Base-by-base conservation (phyloP, 2,797 vertebrate species). In the Poecile montanus region DNA sequence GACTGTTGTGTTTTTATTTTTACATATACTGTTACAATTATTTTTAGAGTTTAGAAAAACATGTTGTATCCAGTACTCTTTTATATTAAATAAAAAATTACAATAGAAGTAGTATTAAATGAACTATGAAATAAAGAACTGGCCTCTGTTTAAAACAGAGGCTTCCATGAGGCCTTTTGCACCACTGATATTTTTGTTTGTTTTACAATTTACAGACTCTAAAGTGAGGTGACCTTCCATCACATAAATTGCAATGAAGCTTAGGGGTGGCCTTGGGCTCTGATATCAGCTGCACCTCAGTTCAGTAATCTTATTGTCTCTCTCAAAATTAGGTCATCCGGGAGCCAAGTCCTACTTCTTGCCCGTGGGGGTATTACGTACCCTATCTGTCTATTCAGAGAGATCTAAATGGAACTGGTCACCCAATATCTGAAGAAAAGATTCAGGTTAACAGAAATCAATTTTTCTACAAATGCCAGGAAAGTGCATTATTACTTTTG, bases 291-390 rank as follows among this genome's bases (percentile, higher is more conserved):
- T 92, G 92, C 76, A 96, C 92, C 90, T 97, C 96, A 85, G 47
- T 71, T 93, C 75, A 88, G 25, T 86, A 89, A 94, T 96, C 87
- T 91, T 92, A 95, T 87, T 96, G 93, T 95, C 89, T 95, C 72
- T 81, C 75, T 88, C 53, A 60, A 71, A 97, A 96, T 96, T 85
- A 95, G 95, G 94, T 95, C 96, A 97, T 90, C 80, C 70, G 82
- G 86, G 77, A 93, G 57, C 73, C 88, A 96, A 93, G 57, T 66
- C 85, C 57, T 62, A 13, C 14, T 23, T 88, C 53, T 92, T 86
- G 92, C 89, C 94, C 9, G 1, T 78, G 82, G 89, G 89, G 71
- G 48, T 65, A 42, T 74, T 85, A 54, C 32, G 32, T 73, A 79
- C 53, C 15, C 44, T 66, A 4, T 91, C 76, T 81, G 48, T 79